Base-by-base conservation (phyloP, 1,140 invertebrate genomes). In the Homarus americanus region DNA sequence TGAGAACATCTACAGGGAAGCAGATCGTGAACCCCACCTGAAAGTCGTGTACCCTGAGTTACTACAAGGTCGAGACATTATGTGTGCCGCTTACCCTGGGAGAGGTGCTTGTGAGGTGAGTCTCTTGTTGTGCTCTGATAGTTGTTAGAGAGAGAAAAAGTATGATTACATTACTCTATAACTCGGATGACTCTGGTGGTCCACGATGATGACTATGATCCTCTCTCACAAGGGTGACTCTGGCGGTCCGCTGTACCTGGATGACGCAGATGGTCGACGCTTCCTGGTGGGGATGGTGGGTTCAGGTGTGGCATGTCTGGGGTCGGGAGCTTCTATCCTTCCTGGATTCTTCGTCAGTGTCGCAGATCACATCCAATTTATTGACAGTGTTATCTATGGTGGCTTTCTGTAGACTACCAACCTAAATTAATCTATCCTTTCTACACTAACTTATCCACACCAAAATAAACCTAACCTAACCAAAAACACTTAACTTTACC, bases 21-120 rank as follows among this genome's bases (percentile, higher is more conserved):
- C 80, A 28, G 38, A 58, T 15, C n/a, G 28, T 5, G 34, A 20
- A 32, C 49, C 73, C 24, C 75, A 44, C 2, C 49, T 87, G n/a
- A 80, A 53, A 58, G 24, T 66, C 7, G 28, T 34, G n/a, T 87
- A 87, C 38, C 86, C 86, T 3, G 17, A 80, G 10, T 36, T 80
- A 20, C 76, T 87, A 10, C 75, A 87, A 41, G 76, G 38, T 2
- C 66, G 38, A 20, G 78, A 66, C 58, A 69, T 87, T 38, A 5
- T 87, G 53, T 87, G 86, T 44, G 86, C 86, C 58, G 20, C 86
- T 36, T 87, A 40, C 58, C 86, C 86, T 0, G 53, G 58, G 9
- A 87, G 86, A 28, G 41, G 58, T n/a, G 53, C 86, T 20, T 87
- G 86, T 40, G 34, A 87, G 86, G 86, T 87, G 75, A 66, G 85